Evolutionary conservation across 2,888 invertebrate species (phyloP).

Genomic region (Syritta pipiens): DNA sequence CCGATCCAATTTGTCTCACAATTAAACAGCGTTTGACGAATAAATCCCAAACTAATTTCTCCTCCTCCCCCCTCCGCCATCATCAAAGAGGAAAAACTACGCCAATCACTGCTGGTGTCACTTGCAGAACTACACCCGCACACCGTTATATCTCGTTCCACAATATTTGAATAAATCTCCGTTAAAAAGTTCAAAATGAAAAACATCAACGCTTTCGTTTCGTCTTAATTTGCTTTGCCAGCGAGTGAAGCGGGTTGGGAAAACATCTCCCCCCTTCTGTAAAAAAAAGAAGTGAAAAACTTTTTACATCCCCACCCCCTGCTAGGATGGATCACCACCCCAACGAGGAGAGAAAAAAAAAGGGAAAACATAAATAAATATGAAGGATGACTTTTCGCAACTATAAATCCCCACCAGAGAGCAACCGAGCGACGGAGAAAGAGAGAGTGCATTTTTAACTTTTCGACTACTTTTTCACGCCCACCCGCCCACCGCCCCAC

Average conservation of each 20-base stretch:
- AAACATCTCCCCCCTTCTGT: neutral
- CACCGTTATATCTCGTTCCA: too few species aligned
- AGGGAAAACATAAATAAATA: slow-evolving; percentile 58
- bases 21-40: too few species aligned
- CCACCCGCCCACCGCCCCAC: too few species aligned
- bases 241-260: neutral
- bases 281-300: neutral
- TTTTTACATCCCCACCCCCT: too few species aligned
- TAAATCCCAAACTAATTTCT: too few species aligned
- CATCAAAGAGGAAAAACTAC: too few species aligned
- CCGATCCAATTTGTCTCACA: too few species aligned
- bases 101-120: too few species aligned
- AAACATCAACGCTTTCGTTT: slow-evolving; percentile 50
- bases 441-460: slow-evolving; percentile 55
- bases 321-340: too few species aligned
- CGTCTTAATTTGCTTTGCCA: slow-evolving; percentile 24
- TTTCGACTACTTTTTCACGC: slow-evolving; percentile 38
- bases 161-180: slow-evolving; percentile 28
- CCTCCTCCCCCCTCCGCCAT: too few species aligned
- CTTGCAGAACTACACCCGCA: too few species aligned
- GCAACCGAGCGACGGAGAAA: neutral
- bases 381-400: slow-evolving; percentile 55
- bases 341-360: too few species aligned
- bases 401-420: slow-evolving; percentile 52
- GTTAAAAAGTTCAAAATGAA: slow-evolving; percentile 42